These are phyloP conservation scores for Syrrhaptes paradoxus DNA, from an alignment of 2,113 vertebrate genomes.

Conservation along the genomic window DNA sequence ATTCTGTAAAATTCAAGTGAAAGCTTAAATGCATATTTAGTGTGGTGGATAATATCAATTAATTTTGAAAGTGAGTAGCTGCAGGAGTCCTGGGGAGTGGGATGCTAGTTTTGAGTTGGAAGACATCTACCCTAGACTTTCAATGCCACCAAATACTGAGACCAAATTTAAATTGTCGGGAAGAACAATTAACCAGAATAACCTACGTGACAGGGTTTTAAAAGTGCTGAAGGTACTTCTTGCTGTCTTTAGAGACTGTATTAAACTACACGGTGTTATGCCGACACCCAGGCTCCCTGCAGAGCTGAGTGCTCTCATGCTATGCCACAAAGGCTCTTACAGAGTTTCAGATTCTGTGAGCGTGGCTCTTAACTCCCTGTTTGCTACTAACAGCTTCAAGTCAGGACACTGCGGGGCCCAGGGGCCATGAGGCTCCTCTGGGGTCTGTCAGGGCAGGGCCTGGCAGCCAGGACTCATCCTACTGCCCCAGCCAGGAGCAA, in stretches of 20 bases:
- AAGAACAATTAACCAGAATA: neutral
- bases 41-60: neutral
- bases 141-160: neutral
- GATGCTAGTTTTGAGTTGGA: neutral
- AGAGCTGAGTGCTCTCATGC: neutral
- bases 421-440: neutral
- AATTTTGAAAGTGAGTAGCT: neutral
- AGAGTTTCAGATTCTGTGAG: neutral
- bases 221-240: neutral
- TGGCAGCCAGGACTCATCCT: fast-evolving
- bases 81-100: neutral
- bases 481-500: neutral
- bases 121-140: neutral
- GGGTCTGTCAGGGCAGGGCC: neutral
- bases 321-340: fast-evolving
- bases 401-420: fast-evolving
- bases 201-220: neutral
- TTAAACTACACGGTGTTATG: neutral
- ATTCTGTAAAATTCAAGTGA: neutral
- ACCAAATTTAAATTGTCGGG: neutral
- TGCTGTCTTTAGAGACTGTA: neutral
- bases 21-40: neutral
- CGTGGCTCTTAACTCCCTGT: neutral
- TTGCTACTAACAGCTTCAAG: neutral
- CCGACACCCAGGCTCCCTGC: neutral